phyloP scores from a whole-genome alignment of 2,797 vertebrate species.

The Hyperoplus lanceolatus region DNA sequence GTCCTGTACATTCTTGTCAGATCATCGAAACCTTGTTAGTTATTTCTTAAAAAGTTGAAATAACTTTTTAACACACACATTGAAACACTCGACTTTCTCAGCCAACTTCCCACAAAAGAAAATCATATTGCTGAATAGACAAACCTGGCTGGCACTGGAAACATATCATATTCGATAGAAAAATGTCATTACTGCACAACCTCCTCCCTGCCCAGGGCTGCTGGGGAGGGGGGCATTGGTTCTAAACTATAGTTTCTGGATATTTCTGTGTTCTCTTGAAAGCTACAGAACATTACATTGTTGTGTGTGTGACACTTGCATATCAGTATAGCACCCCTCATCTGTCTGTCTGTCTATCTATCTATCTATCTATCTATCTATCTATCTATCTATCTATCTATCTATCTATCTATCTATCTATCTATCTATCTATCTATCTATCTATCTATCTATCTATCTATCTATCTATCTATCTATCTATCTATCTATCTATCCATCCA shows the following conservation, averaged over 20 bases:
- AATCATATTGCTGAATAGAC: not conserved
- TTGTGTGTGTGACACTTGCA: not conserved
- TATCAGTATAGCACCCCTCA: not conserved
- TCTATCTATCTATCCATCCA: too few relatives aligned
- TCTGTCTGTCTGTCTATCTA: too few relatives aligned
- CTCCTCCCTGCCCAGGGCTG: not conserved
- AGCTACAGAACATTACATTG: not conserved
- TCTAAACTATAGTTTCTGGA: not conserved
- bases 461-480: too few relatives aligned
- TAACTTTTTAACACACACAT: not conserved
- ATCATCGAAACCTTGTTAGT: not conserved
- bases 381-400: too few relatives aligned
- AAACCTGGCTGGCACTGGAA: not conserved
- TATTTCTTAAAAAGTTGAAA: not conserved
- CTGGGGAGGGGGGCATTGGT: not conserved
- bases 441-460: too few relatives aligned
- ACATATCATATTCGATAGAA: not conserved
- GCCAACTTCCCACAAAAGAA: not conserved
- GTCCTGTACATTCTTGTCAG: not conserved
- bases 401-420: too few relatives aligned
- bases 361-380: too few relatives aligned
- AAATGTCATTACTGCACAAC: conserved; percentile 10
- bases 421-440: too few relatives aligned
- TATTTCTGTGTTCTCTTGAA: not conserved
- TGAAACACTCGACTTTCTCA: not conserved